Evolutionary conservation across 2,888 invertebrate species (phyloP), one percentile per base, ranked within the genome.

Genomic region (Crematogaster levior): DNA sequence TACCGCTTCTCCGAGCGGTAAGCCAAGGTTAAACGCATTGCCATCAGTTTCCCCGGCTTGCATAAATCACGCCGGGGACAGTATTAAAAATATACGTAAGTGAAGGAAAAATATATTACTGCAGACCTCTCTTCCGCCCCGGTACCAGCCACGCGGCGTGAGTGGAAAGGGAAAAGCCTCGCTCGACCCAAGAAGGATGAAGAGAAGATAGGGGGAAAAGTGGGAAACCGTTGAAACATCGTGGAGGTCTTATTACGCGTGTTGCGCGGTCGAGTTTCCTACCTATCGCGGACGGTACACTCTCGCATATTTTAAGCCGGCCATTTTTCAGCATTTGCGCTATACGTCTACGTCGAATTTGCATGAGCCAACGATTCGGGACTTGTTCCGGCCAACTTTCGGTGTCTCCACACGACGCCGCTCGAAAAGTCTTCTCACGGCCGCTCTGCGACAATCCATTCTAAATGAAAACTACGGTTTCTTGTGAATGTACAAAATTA

Each of bases 241-340:
- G 85, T 84, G 85, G 56, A 43, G 79, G 85, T 85, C 90, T 90
- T 90, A 90, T 90, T 90, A 90, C 85, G 88, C 83, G 88, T 85
- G 88, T 88, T 85, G 86, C 83, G 82, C 83, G 82, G 80, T 65
- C 80, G 85, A 89, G 73, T 83, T 91, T 90, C 92, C n/a, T n/a
- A 94, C 93, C 93, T 94, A 94, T 94, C 94, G 94, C 91, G 88
- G 85, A 66, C 87, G 90, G 92, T 92, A 92, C 94, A 94, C 93
- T 93, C 94, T 93, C 94, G 92, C 93, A 93, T 93, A 93, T 94
- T 94, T 93, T 93, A 94, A 94, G 94, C 94, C 90, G 91, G 89
- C 92, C 93, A 93, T 94, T 94, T 94, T 94, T 94, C 94, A 94
- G 94, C 93, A 94, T 94, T 94, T 94, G 89, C 90, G 90, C 90